Evolutionary conservation across 2,797 vertebrate genomes (phyloP).

Genomic region (Euphonia xanthogaster): DNA sequence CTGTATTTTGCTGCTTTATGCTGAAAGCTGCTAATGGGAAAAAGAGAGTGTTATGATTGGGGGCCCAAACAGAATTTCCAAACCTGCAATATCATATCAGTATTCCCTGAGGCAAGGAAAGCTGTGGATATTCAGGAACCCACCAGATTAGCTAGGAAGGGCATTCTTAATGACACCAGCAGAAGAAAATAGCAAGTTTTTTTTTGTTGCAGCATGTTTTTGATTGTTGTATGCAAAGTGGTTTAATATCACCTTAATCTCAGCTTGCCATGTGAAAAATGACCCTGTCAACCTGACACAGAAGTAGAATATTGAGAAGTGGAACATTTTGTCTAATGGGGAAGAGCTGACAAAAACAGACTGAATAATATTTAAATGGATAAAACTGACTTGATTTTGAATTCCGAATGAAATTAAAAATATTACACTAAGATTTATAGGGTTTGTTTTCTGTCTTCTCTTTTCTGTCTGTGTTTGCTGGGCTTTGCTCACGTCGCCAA

Average conservation of each 20-base stretch:
- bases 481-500: background rate
- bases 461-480: background rate
- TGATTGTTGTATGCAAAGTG: constrained; percentile 53
- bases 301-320: constrained; percentile 57
- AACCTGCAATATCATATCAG: background rate
- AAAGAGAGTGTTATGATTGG: background rate
- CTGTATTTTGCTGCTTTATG: background rate
- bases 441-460: background rate
- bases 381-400: constrained; percentile 45
- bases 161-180: background rate
- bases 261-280: constrained; percentile 70
- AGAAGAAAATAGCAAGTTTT: background rate
- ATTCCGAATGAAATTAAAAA: constrained; percentile 59
- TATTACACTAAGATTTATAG: constrained; percentile 23
- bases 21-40: background rate
- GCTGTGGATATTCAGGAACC: background rate
- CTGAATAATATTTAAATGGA: constrained; percentile 54
- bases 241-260: constrained; percentile 69
- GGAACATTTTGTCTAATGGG: constrained; percentile 59
- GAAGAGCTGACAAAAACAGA: constrained; percentile 59
- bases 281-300: constrained; percentile 67
- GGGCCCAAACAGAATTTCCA: background rate
- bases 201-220: constrained; percentile 35
- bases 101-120: background rate
- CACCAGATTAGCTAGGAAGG: background rate